Percentiles rank a stretch among this genome's conserved stretches.
phyloP scores from a whole-genome alignment of 2,888 invertebrate genomes.

The Drosophila kambysellisi region DNA sequence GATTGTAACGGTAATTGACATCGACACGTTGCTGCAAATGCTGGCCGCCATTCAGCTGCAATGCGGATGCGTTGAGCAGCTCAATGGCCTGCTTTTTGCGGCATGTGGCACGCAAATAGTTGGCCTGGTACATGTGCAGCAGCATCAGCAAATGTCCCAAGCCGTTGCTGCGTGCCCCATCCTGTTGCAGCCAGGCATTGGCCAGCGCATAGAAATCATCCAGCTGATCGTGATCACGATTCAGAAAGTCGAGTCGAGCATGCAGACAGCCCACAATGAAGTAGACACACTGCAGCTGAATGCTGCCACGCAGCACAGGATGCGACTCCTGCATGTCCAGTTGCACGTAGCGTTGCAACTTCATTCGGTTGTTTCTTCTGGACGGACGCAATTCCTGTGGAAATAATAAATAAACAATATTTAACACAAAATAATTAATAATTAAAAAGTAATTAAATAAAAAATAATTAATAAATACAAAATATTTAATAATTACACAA shows the following conservation, averaged over 20 bases:
- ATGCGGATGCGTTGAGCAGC: conserved; percentile 41
- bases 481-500: no score
- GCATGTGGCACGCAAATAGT: conserved; percentile 72
- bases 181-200: conserved; percentile 59
- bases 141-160: conserved; percentile 58
- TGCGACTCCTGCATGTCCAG: conserved; percentile 13
- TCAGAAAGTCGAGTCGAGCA: conserved; percentile 79
- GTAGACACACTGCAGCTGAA: conserved; percentile 72
- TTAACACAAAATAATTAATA: background rate
- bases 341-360: conserved; percentile 63
- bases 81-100: conserved; percentile 65
- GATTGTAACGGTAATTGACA: conserved; percentile 69
- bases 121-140: conserved; percentile 71
- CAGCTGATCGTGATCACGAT: conserved; percentile 68
- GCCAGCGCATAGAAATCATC: conserved; percentile 72
- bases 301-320: conserved; percentile 38
- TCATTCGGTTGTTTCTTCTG: background rate
- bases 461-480: background rate
- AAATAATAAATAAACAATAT: background rate
- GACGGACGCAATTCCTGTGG: conserved; percentile 9
- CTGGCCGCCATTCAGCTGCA: conserved; percentile 29
- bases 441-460: background rate
- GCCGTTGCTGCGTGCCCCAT: conserved; percentile 29
- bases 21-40: conserved; percentile 47
- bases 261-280: conserved; percentile 79